Conservation (phyloP, 2,797 vertebrate genomes). For the Spinus pinus region DNA sequence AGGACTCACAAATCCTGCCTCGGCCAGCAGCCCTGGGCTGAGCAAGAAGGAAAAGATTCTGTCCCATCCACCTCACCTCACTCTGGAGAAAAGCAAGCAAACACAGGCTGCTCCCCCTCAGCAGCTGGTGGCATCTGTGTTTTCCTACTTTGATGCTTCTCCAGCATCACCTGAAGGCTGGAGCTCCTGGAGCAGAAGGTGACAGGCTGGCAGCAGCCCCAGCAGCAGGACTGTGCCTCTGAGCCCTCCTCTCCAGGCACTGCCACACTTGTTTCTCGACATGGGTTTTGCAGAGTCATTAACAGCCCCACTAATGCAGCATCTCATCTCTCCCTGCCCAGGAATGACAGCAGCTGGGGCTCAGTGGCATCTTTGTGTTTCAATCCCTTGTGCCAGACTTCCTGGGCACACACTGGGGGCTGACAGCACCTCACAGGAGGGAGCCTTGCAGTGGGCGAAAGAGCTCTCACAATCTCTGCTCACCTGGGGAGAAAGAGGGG, state of each 20-base stretch:
- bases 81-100: not conserved
- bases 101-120: fast-evolving
- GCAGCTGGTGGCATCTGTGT: not conserved
- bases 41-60: not conserved
- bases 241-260: not conserved
- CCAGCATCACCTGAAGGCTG: not conserved
- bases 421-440: not conserved
- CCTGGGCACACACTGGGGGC: not conserved
- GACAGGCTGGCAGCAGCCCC: not conserved
- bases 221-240: not conserved
- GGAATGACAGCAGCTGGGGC: not conserved
- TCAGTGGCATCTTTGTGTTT: not conserved
- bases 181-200: not conserved
- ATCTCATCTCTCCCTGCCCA: not conserved
- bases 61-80: not conserved
- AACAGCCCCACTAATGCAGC: not conserved
- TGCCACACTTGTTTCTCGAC: not conserved
- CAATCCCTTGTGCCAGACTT: not conserved
- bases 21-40: not conserved
- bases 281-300: not conserved
- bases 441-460: not conserved
- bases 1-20: not conserved
- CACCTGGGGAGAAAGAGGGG: not conserved
- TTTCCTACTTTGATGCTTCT: not conserved
- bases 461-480: not conserved